Base-by-base conservation (phyloP, 1,140 invertebrate genomes). In the Planococcus citri region DNA sequence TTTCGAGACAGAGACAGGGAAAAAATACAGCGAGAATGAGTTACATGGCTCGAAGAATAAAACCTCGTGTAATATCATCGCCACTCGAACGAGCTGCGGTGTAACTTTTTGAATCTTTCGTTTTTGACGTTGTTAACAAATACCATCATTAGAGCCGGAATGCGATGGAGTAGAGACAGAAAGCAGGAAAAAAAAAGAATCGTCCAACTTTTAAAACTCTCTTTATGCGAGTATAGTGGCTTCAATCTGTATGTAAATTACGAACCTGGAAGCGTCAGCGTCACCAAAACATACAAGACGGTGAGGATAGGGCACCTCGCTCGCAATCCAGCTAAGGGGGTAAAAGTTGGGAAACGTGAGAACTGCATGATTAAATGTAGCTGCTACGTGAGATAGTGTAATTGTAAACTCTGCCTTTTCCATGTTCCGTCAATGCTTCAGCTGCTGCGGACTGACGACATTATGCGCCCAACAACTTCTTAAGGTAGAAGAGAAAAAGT, bases 221-320 rank as follows among this genome's bases (percentile, higher is more conserved):
- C 29, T 33, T 3, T 6, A 33, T 33, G 12, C 29, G 29, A 33
- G n/a, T n/a, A n/a, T n/a, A n/a, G n/a, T n/a, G n/a, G n/a, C 41
- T 51, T 17, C 41, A 51, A 51, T 51, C 41, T 51, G 41, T 51
- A 51, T 51, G 41, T 51, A 51, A 51, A 51, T 51, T 51, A 51
- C 41, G 41, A 6, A 3, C 29, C 29, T 12, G 29, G 29, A 12
- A 20, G 41, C 41, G 41, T n/a, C n/a, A 51, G 6, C 41, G 41
- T 20, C 41, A 17, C 29, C 29, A 6, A 33, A 33, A 33, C 29
- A 12, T 33, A 51, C 6, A 51, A 51, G 17, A 51, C 6, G 4
- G 41, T 17, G 17, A 51, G 17, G 41, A n/a, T 33, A 51, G 3
- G 3, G 17, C 41, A 20, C n/a, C n/a, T n/a, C n/a, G n/a, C n/a